Base-by-base conservation (phyloP, 1,140 invertebrate species). In the Pentalonia nigronervosa region DNA sequence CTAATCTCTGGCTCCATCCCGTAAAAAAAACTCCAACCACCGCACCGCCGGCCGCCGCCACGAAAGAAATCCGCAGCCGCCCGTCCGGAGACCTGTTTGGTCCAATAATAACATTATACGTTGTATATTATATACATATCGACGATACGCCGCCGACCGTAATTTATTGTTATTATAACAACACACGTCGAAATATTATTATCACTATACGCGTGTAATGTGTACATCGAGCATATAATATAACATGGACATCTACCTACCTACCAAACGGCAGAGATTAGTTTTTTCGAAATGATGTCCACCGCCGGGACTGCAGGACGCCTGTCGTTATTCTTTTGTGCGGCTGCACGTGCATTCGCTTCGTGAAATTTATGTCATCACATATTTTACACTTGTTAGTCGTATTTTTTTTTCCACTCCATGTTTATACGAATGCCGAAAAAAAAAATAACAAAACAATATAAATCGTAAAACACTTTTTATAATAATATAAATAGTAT, bases 381-480 rank as follows among this genome's bases (percentile, higher is more conserved):
- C 60, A 76, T 76, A 76, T 76, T n/a, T 76, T 76, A 76, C 60
- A 76, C 60, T 76, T 76, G 60, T 76, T 76, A 76, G 60, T 76
- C 4, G 60, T 76, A 25, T 60, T 60, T 67, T 67, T 60, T 56
- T 60, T 17, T 41, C 6, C n/a, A 17, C 17, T 17, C 4, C 17
- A n/a, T n/a, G 14, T 76, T n/a, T 17, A 7, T 76, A 76, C 30
- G n/a, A 76, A n/a, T 60, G n/a, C 56, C 0, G 60, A 4, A 30
- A 60, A 60, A 60, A 60, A 56, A 76, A 76, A 67, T 76, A n/a
- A n/a, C 30, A 76, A 76, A 76, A 76, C 60, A 76, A 76, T 76
- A 76, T 76, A 76, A 76, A 76, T 76, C 60, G 60, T 76, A 76
- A 76, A 34, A 76, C 60, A 76, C 60, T 76, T 14, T 67, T 76